Conservation (phyloP, 2,888 invertebrate species). For the Drosophila nr. fundita region DNA sequence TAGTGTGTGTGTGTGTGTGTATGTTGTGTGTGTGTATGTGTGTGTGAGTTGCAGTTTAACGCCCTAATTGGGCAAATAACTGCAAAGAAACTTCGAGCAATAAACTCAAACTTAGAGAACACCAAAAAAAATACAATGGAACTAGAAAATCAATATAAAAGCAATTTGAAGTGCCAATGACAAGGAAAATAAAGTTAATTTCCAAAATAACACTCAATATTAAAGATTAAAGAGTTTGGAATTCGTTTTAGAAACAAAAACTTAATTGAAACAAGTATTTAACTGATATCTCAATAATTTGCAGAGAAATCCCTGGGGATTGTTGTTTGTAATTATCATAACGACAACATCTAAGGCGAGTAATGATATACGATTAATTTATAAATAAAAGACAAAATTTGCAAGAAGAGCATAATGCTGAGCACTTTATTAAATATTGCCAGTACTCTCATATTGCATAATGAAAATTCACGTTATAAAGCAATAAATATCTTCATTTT, state of each 20-base stretch:
- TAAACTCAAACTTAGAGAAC: background rate
- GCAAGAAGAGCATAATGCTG: background rate
- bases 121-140: background rate
- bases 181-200: background rate
- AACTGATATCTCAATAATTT: background rate
- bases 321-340: background rate
- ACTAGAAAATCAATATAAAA: background rate
- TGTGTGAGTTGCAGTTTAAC: background rate
- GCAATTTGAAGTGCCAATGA: background rate
- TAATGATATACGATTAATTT: background rate
- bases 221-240: background rate
- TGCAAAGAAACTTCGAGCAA: background rate
- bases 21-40: background rate
- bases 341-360: background rate
- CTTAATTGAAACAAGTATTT: background rate
- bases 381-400: background rate
- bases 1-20: background rate
- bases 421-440: background rate
- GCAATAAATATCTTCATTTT: background rate
- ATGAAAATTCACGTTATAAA: background rate
- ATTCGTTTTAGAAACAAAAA: background rate
- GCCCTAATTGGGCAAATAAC: constrained; percentile 6
- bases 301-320: background rate
- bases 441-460: background rate
- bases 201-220: background rate